phyloP scores from a whole-genome alignment of 2,888 invertebrate species.

The Patella depressa region DNA sequence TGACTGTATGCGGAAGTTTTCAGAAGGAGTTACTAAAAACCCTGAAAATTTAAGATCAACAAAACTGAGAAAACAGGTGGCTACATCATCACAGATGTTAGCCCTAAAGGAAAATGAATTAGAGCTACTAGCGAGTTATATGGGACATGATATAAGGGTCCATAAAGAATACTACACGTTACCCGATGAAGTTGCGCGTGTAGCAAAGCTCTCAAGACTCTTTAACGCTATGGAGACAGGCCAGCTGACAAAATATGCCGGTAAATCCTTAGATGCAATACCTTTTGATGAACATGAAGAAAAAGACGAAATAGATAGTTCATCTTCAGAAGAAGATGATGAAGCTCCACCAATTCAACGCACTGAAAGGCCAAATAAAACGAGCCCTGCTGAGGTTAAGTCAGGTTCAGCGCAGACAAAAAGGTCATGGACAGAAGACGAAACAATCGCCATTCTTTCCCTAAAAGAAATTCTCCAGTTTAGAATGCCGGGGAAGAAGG shows the following conservation, averaged over 20 bases:
- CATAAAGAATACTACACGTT: conserved; percentile 2
- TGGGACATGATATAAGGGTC: no score
- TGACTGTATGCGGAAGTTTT: background rate
- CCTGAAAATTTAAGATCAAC: background rate
- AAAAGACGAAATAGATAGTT: background rate
- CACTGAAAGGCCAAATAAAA: no score
- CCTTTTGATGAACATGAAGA: background rate
- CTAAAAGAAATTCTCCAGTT: no score
- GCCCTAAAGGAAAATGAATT: background rate
- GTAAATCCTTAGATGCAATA: background rate
- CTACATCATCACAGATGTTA: background rate
- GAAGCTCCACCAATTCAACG: no score
- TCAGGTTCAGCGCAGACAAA: no score
- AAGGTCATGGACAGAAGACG: no score
- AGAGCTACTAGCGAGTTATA: background rate
- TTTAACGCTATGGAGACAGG: background rate
- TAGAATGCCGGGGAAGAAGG: no score
- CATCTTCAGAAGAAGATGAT: background rate
- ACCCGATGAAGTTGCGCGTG: background rate
- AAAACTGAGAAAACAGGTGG: background rate
- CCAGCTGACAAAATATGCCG: background rate
- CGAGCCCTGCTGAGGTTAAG: no score
- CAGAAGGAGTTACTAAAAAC: background rate
- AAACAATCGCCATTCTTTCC: no score
- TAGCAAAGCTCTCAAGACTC: background rate